phyloP scores from a whole-genome alignment of 30 jellyfish, hydroid and myxozoan species.

The Turritopsis dohrnii region DNA sequence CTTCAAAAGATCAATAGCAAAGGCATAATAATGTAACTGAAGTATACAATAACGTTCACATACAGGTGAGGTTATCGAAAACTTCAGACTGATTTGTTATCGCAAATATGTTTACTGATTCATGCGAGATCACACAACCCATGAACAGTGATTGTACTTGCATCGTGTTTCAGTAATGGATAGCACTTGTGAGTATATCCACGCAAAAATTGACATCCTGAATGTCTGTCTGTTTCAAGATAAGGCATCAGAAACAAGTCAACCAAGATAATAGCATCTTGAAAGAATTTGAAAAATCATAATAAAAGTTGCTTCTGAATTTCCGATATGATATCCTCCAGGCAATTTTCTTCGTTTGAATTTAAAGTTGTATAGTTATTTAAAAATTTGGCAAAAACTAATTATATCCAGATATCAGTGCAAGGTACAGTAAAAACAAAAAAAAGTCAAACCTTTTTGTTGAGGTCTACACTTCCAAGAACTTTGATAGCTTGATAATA shows the following conservation, averaged over 20 bases:
- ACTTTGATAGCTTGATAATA: conserved; percentile 92
- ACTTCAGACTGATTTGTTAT: neutral
- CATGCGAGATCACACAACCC: neutral
- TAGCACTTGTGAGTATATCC: neutral
- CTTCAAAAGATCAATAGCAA: too few relatives aligned
- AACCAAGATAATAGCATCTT: too few relatives aligned
- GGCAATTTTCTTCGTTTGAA: too few relatives aligned
- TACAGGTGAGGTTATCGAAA: neutral
- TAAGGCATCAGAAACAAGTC: too few relatives aligned
- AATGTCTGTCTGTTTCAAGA: too few relatives aligned
- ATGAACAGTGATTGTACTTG: neutral
- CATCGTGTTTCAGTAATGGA: neutral
- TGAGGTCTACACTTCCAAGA: conserved; percentile 86
- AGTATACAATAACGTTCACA: neutral
- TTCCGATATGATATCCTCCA: too few relatives aligned
- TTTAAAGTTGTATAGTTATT: too few relatives aligned
- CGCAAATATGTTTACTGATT: neutral
- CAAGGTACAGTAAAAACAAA: too few relatives aligned
- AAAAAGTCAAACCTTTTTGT: conserved; percentile 63
- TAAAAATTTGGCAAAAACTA: neutral
- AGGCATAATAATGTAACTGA: neutral
- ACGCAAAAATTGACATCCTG: too few relatives aligned
- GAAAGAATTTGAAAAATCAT: too few relatives aligned
- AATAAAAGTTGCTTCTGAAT: too few relatives aligned
- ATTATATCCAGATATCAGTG: neutral